phyloP scores from a whole-genome alignment of 1,140 invertebrate genomes.

The Acromyrmex echinatior region DNA sequence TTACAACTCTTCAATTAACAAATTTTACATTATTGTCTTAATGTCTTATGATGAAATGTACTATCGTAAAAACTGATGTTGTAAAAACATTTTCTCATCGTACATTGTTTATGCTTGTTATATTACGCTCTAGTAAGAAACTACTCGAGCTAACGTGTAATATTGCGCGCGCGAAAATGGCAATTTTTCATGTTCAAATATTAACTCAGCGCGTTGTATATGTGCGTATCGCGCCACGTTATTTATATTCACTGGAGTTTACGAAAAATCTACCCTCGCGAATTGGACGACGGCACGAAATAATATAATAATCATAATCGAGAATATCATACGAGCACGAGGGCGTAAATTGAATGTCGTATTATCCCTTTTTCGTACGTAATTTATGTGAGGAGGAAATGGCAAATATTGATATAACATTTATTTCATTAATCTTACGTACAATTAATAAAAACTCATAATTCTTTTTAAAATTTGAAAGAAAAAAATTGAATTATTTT shows the following conservation, averaged over 20 bases:
- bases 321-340: neutral
- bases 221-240: neutral
- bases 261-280: neutral
- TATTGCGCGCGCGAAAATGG: slow-evolving; percentile 14
- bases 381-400: slow-evolving; percentile 31
- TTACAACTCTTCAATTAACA: neutral
- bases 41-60: neutral
- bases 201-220: slow-evolving; percentile 6
- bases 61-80: neutral
- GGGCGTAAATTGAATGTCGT: slow-evolving; percentile 26
- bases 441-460: neutral
- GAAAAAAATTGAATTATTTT: neutral
- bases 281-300: neutral
- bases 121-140: neutral
- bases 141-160: neutral
- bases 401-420: neutral
- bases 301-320: slow-evolving; percentile 47
- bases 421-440: neutral
- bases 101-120: slow-evolving; percentile 3
- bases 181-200: slow-evolving; percentile 36
- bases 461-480: neutral
- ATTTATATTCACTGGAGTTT: slow-evolving; percentile 30
- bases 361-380: slow-evolving; percentile 4
- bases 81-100: slow-evolving; percentile 8
- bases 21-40: neutral